Evolutionary conservation across 2,888 invertebrate genomes (phyloP).

Genomic region (Eilema griseolum): DNA sequence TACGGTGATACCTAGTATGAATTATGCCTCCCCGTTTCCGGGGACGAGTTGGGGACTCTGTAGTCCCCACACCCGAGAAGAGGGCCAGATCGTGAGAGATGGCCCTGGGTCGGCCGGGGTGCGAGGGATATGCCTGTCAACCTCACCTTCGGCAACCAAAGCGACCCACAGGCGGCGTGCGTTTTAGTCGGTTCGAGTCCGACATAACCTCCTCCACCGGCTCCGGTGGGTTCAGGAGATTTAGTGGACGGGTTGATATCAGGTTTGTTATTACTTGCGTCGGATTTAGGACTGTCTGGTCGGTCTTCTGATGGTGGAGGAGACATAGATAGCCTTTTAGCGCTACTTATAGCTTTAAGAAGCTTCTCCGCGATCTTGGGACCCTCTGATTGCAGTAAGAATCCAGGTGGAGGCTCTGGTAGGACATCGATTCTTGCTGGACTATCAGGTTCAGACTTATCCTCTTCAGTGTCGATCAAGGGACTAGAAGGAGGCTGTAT

Average conservation of each 20-base stretch:
- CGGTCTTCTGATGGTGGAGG: constrained; percentile 74
- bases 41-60: no score
- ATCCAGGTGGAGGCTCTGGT: constrained; percentile 82
- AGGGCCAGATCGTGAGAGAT: no score
- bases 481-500: constrained; percentile 77
- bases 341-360: constrained; percentile 87
- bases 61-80: no score
- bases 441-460: constrained; percentile 83
- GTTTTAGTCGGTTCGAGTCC: no score
- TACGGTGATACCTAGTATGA: no score
- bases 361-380: constrained; percentile 89
- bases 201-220: no score
- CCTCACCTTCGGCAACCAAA: no score
- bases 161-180: no score
- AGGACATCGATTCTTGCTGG: constrained; percentile 81
- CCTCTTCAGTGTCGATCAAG: constrained; percentile 81
- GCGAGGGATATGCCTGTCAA: no score
- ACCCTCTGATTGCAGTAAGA: constrained; percentile 81
- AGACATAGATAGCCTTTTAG: constrained; percentile 83
- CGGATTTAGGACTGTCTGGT: constrained; percentile 71
- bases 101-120: no score
- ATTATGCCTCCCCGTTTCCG: no score
- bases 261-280: constrained; percentile 60
- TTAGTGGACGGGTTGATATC: constrained; percentile 61
- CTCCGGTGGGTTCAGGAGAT: constrained; percentile 65